These are phyloP conservation scores for Myanophis thanlyinensis DNA, from an alignment of 2,113 vertebrate species.

Conservation along the genomic window DNA sequence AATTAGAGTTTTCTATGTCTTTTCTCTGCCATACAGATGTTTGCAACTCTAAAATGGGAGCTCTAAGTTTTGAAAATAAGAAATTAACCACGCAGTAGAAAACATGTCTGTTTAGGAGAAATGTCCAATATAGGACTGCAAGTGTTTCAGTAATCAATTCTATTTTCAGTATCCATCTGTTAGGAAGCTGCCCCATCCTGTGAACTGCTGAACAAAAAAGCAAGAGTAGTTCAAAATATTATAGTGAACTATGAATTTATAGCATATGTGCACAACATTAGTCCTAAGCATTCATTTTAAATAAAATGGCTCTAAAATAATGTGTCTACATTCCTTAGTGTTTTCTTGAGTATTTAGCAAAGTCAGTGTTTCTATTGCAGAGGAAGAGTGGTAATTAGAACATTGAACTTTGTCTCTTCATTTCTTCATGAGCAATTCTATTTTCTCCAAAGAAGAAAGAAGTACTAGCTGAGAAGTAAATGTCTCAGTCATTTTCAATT, in stretches of 20 bases:
- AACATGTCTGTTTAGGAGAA: background rate
- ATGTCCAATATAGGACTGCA: background rate
- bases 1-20: background rate
- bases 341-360: conserved; percentile 36
- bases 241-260: background rate
- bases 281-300: background rate
- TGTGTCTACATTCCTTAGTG: background rate
- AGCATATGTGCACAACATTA: background rate
- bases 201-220: background rate
- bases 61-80: background rate
- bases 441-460: conserved; percentile 68
- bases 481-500: conserved; percentile 80
- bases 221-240: background rate
- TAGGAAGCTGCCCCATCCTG: background rate
- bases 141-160: background rate
- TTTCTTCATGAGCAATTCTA: conserved; percentile 61
- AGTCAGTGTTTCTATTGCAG: conserved; percentile 48
- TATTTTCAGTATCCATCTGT: background rate
- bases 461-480: conserved; percentile 67
- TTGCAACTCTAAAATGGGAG: background rate
- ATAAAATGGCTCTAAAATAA: background rate
- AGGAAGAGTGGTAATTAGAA: conserved; percentile 57
- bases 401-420: conserved; percentile 63
- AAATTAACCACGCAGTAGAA: background rate
- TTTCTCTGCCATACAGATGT: background rate